A percentile compares a stretch with the other conserved stretches of the same genome.
phyloP scores from a whole-genome alignment of 2,888 invertebrate genomes.

The Philhelius pedissequus region DNA sequence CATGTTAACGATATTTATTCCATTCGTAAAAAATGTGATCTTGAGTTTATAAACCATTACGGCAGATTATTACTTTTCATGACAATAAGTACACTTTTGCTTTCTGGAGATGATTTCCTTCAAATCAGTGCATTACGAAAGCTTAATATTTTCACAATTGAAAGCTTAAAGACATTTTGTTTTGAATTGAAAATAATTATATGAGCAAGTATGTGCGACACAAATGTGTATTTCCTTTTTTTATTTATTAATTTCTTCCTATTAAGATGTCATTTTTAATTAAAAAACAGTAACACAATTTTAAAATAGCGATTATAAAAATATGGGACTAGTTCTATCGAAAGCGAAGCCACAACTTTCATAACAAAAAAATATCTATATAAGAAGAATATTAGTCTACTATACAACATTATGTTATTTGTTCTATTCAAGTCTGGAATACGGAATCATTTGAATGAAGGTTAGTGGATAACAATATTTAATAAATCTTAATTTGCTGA shows the following conservation, averaged over 20 bases:
- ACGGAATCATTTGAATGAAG: slow-evolving; percentile 32
- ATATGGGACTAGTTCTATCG: not conserved
- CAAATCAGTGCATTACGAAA: no score
- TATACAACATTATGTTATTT: not conserved
- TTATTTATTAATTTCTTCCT: not conserved
- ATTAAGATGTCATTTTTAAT: not conserved
- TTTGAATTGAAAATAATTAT: no score
- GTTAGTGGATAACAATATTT: no score
- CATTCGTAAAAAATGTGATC: no score
- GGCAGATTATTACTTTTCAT: no score
- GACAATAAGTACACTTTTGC: no score
- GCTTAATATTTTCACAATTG: no score
- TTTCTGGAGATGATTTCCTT: no score
- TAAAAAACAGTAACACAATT: not conserved
- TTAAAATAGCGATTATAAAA: not conserved
- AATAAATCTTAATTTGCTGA: no score
- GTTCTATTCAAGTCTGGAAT: not conserved
- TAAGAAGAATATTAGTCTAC: not conserved
- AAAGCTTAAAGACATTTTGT: no score
- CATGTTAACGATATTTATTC: no score
- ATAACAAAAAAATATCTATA: not conserved
- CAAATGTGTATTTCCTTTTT: not conserved
- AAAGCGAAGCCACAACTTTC: not conserved
- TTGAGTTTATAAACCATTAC: no score
- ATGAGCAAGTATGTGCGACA: not conserved